Evolutionary conservation across 2,113 vertebrate species (phyloP), one percentile per base, ranked within the genome.

Genomic region (Eolophus roseicapilla): DNA sequence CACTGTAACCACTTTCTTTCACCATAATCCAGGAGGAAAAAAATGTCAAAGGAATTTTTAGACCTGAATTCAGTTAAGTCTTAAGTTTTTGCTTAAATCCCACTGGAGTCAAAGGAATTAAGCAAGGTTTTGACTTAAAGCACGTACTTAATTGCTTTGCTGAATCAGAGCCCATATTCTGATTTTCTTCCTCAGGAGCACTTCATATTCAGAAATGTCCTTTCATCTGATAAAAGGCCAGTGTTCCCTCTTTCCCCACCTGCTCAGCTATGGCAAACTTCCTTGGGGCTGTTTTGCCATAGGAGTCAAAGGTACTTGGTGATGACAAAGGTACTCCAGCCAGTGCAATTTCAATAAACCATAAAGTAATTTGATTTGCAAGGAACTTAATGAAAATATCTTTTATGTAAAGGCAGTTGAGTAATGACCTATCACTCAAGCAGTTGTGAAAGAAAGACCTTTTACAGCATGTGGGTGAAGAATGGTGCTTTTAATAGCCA

Each of bases 81-180:
- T 78, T 4, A 92, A 93, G 92, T 10, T 93, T 75, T 73, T 77
- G 64, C 88, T 94, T 90, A 96, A 96, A 96, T 95, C 93, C 96
- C 90, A 19, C 60, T 44, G 95, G 94, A 96, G 95, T 93, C 94
- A 80, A 95, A 85, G 93, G 96, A 94, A 96, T 96, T 96, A 97
- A 92, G 84, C 49, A 59, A 74, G 63, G 86, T 88, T 92, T 96
- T 87, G 86, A 95, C 94, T 96, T 95, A 76, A 80, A 73, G 81
- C 81, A 67, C 28, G 21, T 46, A 76, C 78, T 96, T 95, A 96
- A 95, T 94, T 88, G 92, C 95, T 96, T 95, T 91, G 74, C 95
- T 96, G 95, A 95, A 96, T 37, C 88, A 8, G 88, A 95, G 96
- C 86, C 92, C 95, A 89, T 46, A 60, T 86, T 87, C 91, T 87